Evolutionary conservation across 2,888 invertebrate genomes (phyloP).

Genomic region (Priocnemis perturbator): DNA sequence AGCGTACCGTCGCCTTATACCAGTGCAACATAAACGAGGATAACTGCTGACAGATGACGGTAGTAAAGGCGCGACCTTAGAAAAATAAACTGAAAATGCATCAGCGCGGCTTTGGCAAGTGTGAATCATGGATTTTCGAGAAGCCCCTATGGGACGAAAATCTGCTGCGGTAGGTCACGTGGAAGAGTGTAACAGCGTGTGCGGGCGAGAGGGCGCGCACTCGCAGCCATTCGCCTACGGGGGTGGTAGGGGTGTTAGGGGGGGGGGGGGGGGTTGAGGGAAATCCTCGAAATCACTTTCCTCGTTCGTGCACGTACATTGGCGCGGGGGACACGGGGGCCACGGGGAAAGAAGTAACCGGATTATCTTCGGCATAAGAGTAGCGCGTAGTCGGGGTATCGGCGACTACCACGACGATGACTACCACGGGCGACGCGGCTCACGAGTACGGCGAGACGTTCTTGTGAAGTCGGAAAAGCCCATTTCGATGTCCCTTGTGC

Average conservation of each 20-base stretch:
- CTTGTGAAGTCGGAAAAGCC: slow-evolving; percentile 60
- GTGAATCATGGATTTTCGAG: too few relatives aligned
- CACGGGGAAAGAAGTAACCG: slow-evolving; percentile 46
- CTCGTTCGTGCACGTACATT: slow-evolving; percentile 13
- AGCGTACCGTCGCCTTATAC: too few relatives aligned
- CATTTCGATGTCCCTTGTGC: slow-evolving; percentile 62
- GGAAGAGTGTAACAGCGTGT: background rate
- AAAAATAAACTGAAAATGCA: too few relatives aligned
- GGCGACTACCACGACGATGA: slow-evolving; percentile 12
- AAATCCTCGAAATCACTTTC: slow-evolving; percentile 47
- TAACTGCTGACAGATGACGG: too few relatives aligned
- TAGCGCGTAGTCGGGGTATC: background rate
- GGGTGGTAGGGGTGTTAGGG: too few relatives aligned
- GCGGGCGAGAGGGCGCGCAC: background rate
- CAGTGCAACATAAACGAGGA: too few relatives aligned
- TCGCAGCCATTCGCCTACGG: too few relatives aligned
- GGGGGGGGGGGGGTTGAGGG: too few relatives aligned
- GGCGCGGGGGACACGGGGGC: slow-evolving; percentile 31
- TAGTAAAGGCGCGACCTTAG: too few relatives aligned
- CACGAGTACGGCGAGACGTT: slow-evolving; percentile 25
- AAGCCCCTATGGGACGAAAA: too few relatives aligned
- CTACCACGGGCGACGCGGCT: slow-evolving; percentile 8
- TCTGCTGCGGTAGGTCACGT: too few relatives aligned
- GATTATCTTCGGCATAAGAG: slow-evolving; percentile 43
- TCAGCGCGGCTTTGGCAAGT: too few relatives aligned